These are phyloP conservation scores for Drosophila subsilvestris DNA, from an alignment of 2,888 invertebrate genomes.

Conservation along the genomic window DNA sequence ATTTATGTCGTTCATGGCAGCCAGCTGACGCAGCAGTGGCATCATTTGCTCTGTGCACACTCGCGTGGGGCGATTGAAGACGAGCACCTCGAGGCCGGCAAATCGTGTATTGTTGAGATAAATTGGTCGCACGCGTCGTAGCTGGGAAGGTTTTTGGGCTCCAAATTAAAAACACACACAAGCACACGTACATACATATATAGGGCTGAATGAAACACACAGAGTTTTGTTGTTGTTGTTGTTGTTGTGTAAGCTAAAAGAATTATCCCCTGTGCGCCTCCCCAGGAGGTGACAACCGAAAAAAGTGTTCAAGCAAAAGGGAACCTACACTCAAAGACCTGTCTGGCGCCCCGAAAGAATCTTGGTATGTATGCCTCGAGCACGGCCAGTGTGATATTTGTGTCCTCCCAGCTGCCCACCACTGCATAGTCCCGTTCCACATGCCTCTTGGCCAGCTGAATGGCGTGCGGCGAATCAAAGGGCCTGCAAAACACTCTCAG, in stretches of 20 bases:
- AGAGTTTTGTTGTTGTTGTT: constrained; percentile 4
- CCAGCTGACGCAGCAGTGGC: constrained; percentile 85
- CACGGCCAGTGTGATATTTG: constrained; percentile 92
- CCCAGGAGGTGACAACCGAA: neutral
- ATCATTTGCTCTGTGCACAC: constrained; percentile 94
- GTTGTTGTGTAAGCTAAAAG: neutral
- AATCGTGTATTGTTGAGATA: constrained; percentile 90
- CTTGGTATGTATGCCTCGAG: constrained; percentile 92
- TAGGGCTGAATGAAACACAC: constrained; percentile 17
- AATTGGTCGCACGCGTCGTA: constrained; percentile 50
- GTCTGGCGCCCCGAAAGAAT: constrained; percentile 78
- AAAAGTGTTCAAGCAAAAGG: constrained; percentile 28
- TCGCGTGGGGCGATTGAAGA: constrained; percentile 95
- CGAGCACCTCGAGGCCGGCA: constrained; percentile 89
- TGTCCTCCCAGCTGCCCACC: constrained; percentile 94
- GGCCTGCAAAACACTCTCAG: constrained; percentile 86
- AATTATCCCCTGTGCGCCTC: no score
- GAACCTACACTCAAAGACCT: constrained; percentile 39
- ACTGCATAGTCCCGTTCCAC: constrained; percentile 94
- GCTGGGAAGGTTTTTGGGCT: constrained; percentile 40
- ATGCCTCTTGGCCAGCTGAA: constrained; percentile 92
- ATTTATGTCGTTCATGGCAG: constrained; percentile 85
- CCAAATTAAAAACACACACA: neutral
- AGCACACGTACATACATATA: neutral
- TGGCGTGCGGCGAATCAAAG: constrained; percentile 91